phyloP scores from a whole-genome alignment of 2,113 vertebrate species.

The Morone saxatilis region DNA sequence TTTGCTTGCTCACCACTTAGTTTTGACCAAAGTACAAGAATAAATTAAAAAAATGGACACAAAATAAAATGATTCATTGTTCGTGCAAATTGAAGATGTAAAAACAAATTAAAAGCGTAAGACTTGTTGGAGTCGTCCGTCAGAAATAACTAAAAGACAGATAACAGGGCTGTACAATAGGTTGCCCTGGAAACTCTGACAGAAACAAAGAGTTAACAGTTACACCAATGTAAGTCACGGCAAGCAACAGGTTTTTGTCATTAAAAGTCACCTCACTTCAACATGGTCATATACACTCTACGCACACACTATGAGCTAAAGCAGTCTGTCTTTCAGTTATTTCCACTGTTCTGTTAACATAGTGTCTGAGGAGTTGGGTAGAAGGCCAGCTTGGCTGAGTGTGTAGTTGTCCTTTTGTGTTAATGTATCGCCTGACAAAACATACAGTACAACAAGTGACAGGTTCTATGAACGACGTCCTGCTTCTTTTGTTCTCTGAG shows the following conservation, averaged over 20 bases:
- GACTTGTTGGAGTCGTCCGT: constrained; percentile 78
- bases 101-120: constrained; percentile 68
- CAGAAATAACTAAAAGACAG: constrained; percentile 93
- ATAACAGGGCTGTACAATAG: constrained; percentile 68
- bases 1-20: constrained; percentile 92
- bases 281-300: constrained; percentile 90
- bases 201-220: constrained; percentile 87
- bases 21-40: constrained; percentile 94
- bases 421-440: constrained; percentile 49
- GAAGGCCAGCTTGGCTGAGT: constrained; percentile 77
- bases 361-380: constrained; percentile 57
- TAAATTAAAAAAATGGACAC: constrained; percentile 81
- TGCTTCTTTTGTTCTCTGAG: constrained; percentile 48
- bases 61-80: constrained; percentile 84
- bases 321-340: constrained; percentile 90
- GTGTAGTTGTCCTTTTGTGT: constrained; percentile 46
- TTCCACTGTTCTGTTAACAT: constrained; percentile 81
- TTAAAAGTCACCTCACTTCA: constrained; percentile 85
- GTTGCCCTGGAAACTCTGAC: constrained; percentile 69
- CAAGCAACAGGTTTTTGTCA: constrained; percentile 87
- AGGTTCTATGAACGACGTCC: constrained; percentile 39
- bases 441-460: constrained; percentile 67
- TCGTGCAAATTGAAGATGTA: constrained; percentile 91
- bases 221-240: constrained; percentile 94
- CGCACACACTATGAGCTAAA: constrained; percentile 83